Conservation (phyloP, 2,113 vertebrate genomes). For the Bubo bubo region DNA sequence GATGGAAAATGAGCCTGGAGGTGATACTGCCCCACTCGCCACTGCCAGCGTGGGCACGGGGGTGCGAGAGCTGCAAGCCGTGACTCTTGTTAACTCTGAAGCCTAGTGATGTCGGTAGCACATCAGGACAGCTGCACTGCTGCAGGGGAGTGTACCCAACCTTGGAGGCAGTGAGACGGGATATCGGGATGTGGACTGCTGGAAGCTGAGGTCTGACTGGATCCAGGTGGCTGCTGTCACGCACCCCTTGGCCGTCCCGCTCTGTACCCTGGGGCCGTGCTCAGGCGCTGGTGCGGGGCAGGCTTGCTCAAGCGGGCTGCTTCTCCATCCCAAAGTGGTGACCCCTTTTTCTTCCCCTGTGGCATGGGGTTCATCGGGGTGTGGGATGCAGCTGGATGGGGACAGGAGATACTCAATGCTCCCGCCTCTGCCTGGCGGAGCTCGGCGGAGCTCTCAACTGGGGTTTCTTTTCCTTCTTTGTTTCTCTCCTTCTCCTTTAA, state of each 20-base stretch:
- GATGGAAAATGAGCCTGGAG: accelerated
- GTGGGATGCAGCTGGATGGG: not conserved
- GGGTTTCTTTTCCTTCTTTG: not conserved
- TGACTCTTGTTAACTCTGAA: not conserved
- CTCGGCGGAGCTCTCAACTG: accelerated
- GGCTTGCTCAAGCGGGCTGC: accelerated
- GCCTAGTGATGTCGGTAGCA: not conserved
- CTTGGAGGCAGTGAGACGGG: accelerated
- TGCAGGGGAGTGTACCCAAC: not conserved
- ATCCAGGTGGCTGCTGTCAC: accelerated
- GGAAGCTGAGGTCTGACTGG: not conserved
- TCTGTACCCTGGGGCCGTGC: not conserved
- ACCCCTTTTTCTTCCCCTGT: accelerated
- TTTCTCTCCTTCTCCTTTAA: slow-evolving; percentile 38
- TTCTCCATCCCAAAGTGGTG: accelerated
- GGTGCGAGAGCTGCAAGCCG: accelerated
- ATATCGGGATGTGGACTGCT: accelerated
- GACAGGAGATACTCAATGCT: not conserved
- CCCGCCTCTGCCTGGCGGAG: not conserved
- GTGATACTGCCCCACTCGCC: accelerated
- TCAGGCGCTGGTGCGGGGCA: accelerated
- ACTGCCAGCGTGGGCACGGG: accelerated
- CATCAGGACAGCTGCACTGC: accelerated
- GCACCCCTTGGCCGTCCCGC: accelerated
- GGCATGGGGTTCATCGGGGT: accelerated